Conservation (phyloP, 1,140 invertebrate genomes). For the Protaetia brevitarsis region DNA sequence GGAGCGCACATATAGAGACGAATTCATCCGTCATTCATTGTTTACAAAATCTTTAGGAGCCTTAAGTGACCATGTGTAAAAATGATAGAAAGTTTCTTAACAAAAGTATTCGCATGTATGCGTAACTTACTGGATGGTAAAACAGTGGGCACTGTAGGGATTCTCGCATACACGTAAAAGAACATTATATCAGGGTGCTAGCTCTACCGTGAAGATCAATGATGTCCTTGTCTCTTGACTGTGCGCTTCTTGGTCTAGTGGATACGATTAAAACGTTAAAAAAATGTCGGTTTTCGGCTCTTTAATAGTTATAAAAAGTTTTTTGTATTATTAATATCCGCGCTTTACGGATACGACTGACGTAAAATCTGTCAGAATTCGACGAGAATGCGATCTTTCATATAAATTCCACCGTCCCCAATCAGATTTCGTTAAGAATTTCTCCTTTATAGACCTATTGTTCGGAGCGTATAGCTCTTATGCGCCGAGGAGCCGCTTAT, state of each 20-base stretch:
- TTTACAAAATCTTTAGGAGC: not conserved
- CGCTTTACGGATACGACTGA: not conserved
- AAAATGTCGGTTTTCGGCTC: constrained; percentile 21
- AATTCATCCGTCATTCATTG: not conserved
- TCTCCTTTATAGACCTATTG: too few relatives aligned
- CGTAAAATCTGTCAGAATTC: too few relatives aligned
- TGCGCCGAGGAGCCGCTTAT: not conserved
- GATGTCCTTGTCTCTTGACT: constrained; percentile 27
- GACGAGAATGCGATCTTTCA: too few relatives aligned
- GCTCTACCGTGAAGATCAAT: constrained; percentile 28
- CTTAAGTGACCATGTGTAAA: not conserved
- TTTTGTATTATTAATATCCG: not conserved
- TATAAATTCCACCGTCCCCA: too few relatives aligned
- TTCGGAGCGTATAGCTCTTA: not conserved
- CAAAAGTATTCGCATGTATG: not conserved
- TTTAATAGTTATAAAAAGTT: not conserved
- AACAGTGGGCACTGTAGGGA: not conserved
- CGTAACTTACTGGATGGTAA: not conserved
- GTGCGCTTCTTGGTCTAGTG: constrained; percentile 25
- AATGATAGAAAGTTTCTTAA: constrained; percentile 12
- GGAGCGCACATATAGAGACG: not conserved
- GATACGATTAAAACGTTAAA: constrained; percentile 23
- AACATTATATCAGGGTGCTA: constrained; percentile 20
- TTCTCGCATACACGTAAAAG: constrained; percentile 2
- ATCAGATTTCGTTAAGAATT: too few relatives aligned